Evolutionary conservation across 2,888 invertebrate species (phyloP).

Genomic region (Pristionchus maxplancki): DNA sequence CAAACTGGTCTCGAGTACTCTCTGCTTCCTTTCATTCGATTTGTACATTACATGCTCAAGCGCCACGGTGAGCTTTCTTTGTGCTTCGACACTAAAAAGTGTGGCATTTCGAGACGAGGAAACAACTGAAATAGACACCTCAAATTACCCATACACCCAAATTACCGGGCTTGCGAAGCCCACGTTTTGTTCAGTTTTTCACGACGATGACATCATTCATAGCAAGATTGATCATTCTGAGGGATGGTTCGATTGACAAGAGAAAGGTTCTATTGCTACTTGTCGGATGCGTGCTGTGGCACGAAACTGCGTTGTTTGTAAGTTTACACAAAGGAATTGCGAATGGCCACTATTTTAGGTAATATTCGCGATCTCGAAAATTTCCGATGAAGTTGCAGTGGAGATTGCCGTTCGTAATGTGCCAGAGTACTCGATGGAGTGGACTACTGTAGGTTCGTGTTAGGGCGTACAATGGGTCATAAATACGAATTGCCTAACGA

Average conservation of each 20-base stretch:
- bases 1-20: neutral
- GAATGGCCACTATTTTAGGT: neutral
- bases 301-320: neutral
- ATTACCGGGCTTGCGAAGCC: neutral
- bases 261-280: neutral
- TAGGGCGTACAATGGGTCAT: too few relatives aligned
- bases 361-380: neutral
- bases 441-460: neutral
- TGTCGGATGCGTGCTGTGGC: neutral
- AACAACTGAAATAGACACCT: neutral
- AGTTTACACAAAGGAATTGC: neutral
- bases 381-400: neutral
- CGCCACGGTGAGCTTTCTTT: neutral
- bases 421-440: neutral
- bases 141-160: neutral
- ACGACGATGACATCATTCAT: neutral
- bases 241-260: neutral
- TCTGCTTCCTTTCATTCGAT: neutral
- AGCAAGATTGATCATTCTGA: neutral
- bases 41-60: neutral
- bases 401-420: neutral
- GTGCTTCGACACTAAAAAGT: neutral
- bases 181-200: neutral
- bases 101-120: too few relatives aligned
- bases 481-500: too few relatives aligned